Evolutionary conservation across 2,888 invertebrate species (phyloP).

Genomic region (Mystacides longicornis): DNA sequence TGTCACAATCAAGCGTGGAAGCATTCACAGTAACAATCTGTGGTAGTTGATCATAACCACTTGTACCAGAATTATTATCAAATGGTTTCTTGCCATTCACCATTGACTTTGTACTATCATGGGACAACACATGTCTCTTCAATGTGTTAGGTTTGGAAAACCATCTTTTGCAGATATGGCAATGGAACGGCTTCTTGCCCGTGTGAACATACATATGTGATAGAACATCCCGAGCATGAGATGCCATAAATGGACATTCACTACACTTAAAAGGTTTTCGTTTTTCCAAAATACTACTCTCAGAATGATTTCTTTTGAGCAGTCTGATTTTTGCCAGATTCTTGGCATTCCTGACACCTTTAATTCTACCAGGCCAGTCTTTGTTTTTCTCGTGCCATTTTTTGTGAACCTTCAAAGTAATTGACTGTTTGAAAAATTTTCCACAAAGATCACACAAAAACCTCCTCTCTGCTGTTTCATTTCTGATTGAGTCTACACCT

Average conservation of each 20-base stretch:
- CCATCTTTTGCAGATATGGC: not conserved
- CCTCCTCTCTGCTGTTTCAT: not conserved
- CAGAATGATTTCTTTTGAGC: not conserved
- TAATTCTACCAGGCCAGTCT: not conserved
- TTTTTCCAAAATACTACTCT: not conserved
- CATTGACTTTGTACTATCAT: not conserved
- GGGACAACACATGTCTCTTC: not conserved
- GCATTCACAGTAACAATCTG: not conserved
- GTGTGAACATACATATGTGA: not conserved
- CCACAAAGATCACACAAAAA: slow-evolving; percentile 6
- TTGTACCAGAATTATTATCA: not conserved
- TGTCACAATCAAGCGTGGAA: not conserved
- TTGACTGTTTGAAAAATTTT: slow-evolving; percentile 1
- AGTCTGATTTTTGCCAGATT: not conserved
- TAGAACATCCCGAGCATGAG: not conserved
- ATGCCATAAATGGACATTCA: not conserved
- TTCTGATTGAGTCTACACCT: not conserved
- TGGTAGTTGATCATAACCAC: not conserved
- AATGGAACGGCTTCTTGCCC: not conserved
- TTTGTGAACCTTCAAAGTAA: slow-evolving; percentile 1
- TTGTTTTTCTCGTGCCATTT: not conserved
- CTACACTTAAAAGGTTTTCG: slow-evolving; percentile 4
- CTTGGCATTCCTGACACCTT: not conserved
- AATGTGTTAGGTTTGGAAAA: not conserved
- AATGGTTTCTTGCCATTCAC: not conserved